Base-by-base conservation (phyloP, 2,888 invertebrate species). In the Synanthedon andrenaeformis region DNA sequence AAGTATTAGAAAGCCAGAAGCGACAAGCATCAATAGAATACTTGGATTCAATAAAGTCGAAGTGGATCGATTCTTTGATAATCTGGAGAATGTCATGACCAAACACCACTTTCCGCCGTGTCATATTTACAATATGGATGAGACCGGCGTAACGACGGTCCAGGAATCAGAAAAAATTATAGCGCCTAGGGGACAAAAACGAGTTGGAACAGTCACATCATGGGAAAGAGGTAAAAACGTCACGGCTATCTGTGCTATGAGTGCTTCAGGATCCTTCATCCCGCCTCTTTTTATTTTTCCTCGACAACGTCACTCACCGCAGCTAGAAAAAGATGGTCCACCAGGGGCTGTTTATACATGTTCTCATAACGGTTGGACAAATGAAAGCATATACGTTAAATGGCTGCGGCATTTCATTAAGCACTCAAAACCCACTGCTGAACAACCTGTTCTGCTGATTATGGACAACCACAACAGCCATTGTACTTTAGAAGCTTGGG, bases 1-100 rank as follows among this genome's bases (percentile, higher is more conserved):
- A 45, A 59, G 59, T 56, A 60, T 63, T 53, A 61, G 60, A 58
- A 62, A 60, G 54, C 55, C 60, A 19, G 59, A 61, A 59, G 58
- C 53, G 14, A 58, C 41, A 23, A 56, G 59, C 42, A 55, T 54
- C 50, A 59, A 58, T 51, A 55, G 58, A 53, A 59, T 62, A 45
- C 56, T 57, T 42, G 59, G 58, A 42, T 58, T 59, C 49, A 61
- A 57, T 23, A 55, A 59, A 45, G 49, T 52, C 35, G 57, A 58
- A 50, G 55, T 59, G 19, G 19, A 53, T 49, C 56, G 52, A 28
- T 61, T 62, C 52, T 60, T 59, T 55, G 41, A 57, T 51, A 58
- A 58, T 53, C 52, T 60, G 53, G 56, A 56, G 42, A 54, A 28
- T 14, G 41, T 57, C 17, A 57, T 59, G 57, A 28, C 48, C 10